These are phyloP conservation scores for Ramphastos sulfuratus DNA, from an alignment of 2,113 vertebrate species.

Conservation along the genomic window DNA sequence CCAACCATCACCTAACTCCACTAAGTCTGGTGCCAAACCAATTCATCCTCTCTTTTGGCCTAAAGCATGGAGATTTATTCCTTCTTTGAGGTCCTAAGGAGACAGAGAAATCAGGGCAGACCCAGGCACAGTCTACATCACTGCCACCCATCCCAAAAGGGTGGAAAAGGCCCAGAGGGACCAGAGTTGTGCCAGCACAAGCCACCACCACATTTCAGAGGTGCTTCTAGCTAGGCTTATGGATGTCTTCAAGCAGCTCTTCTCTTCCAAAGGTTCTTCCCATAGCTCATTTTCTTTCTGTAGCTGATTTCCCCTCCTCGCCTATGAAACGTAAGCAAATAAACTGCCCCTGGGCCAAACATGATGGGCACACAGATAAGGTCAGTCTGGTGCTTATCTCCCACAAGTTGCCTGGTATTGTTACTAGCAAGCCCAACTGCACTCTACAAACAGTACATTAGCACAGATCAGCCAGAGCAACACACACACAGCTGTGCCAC, in stretches of 20 bases:
- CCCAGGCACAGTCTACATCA: fast-evolving
- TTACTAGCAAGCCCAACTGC: neutral
- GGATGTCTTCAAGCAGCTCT: neutral
- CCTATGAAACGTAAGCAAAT: neutral
- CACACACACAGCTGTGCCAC: neutral
- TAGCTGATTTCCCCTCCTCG: neutral
- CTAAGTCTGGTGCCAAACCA: no score
- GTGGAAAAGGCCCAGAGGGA: neutral
- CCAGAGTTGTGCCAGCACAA: neutral
- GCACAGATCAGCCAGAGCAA: neutral
- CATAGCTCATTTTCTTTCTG: neutral
- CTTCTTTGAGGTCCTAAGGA: neutral
- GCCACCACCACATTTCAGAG: neutral
- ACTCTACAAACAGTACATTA: neutral
- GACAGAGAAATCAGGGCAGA: neutral
- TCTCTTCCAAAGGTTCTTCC: neutral
- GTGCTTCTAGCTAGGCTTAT: neutral
- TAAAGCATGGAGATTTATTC: neutral
- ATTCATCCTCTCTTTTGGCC: neutral
- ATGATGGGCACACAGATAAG: neutral
- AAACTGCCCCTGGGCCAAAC: fast-evolving
- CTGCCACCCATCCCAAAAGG: neutral
- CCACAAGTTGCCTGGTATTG: neutral
- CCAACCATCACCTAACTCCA: no score
- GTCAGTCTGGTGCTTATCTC: neutral